These are phyloP conservation scores for Tapirus terrestris DNA, from an alignment of 2,113 vertebrate species.

Conservation along the genomic window DNA sequence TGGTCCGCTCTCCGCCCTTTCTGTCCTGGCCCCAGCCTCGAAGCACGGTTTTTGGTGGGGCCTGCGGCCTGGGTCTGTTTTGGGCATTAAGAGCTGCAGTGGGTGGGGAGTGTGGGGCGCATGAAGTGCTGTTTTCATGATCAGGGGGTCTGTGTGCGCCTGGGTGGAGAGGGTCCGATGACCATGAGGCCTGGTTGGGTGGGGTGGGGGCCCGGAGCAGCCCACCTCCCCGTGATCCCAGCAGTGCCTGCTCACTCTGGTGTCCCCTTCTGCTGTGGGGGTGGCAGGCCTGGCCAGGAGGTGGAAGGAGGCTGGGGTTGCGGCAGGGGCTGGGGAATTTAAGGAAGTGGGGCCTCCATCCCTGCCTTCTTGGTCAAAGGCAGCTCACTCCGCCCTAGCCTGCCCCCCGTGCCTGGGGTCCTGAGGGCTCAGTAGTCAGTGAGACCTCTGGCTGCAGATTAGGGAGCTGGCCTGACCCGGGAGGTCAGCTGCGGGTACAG, in stretches of 20 bases:
- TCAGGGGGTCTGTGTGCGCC: not conserved
- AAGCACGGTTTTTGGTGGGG: not conserved
- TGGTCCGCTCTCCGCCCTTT: not conserved
- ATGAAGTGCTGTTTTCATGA: not conserved
- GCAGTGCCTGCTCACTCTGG: not conserved
- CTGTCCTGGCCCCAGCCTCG: not conserved
- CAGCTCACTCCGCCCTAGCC: too few relatives aligned
- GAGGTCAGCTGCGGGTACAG: not conserved
- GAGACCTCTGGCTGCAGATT: not conserved
- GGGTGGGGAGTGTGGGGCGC: not conserved
- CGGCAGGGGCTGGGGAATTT: too few relatives aligned
- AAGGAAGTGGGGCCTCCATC: not conserved
- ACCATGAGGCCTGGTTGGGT: not conserved
- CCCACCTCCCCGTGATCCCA: not conserved
- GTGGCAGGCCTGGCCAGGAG: not conserved
- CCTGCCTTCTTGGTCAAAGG: not conserved
- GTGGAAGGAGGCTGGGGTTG: not conserved
- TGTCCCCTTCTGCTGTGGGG: not conserved
- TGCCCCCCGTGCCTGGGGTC: not conserved
- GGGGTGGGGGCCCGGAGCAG: not conserved
- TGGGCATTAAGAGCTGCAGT: not conserved
- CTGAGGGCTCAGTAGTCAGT: not conserved
- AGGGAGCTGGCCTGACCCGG: not conserved
- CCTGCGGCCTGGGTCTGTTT: slow-evolving; percentile 18
- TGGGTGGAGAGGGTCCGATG: not conserved